Evolutionary conservation across 2,888 invertebrate genomes (phyloP).

Genomic region (Ctenicera cuprea): DNA sequence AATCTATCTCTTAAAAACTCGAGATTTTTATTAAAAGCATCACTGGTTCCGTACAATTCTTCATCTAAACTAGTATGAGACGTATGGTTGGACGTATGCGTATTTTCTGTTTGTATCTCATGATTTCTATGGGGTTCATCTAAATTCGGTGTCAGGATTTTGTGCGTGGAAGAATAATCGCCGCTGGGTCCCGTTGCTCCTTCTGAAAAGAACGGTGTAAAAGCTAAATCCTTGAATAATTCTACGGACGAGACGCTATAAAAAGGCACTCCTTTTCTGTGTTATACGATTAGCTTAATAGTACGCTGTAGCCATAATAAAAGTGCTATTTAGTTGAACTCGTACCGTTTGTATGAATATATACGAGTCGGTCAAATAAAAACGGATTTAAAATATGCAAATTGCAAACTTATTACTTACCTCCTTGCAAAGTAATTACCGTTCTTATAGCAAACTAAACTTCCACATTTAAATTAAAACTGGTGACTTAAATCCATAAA

Average conservation of each 20-base stretch:
- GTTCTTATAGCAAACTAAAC: too few relatives aligned
- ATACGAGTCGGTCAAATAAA: background rate
- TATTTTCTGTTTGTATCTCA: background rate
- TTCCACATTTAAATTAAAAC: too few relatives aligned
- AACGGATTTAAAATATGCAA: too few relatives aligned
- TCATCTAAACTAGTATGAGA: constrained; percentile 38
- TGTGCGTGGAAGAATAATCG: constrained; percentile 22
- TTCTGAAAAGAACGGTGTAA: constrained; percentile 28
- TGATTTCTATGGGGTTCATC: constrained; percentile 22
- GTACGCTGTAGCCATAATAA: constrained; percentile 1
- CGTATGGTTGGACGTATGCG: background rate
- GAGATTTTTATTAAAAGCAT: constrained; percentile 32
- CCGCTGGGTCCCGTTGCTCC: constrained; percentile 13
- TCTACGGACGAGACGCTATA: constrained; percentile 23
- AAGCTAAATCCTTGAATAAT: constrained; percentile 25
- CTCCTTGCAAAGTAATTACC: too few relatives aligned
- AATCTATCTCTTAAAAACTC: constrained; percentile 31
- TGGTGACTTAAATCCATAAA: background rate
- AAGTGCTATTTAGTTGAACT: constrained; percentile 11
- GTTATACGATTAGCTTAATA: constrained; percentile 27
- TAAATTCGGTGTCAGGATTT: constrained; percentile 18
- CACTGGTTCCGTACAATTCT: constrained; percentile 38
- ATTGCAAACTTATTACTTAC: too few relatives aligned
- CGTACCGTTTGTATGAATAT: background rate
- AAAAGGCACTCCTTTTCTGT: constrained; percentile 37